These are phyloP conservation scores for Cygnus olor DNA, from an alignment of 2,797 vertebrate species.

Conservation along the genomic window DNA sequence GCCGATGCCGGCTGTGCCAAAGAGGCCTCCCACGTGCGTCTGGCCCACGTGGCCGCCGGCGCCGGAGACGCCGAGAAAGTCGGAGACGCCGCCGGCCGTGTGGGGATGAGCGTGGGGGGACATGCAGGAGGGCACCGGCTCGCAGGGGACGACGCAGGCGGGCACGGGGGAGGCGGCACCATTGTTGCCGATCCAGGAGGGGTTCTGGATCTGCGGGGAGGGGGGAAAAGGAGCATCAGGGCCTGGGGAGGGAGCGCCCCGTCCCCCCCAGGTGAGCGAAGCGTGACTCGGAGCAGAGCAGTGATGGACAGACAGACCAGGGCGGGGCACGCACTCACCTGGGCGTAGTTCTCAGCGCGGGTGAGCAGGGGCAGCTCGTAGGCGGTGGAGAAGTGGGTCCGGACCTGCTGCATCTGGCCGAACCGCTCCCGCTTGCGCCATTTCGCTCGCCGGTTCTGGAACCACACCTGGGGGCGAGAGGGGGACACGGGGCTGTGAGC, in stretches of 20 bases:
- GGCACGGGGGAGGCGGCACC: conserved; percentile 92
- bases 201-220: conserved; percentile 92
- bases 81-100: conserved; percentile 88
- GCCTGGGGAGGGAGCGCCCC: too few species aligned
- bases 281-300: neutral
- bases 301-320: accelerated
- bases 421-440: conserved; percentile 99
- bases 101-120: conserved; percentile 92
- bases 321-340: conserved; percentile 79
- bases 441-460: conserved; percentile 97
- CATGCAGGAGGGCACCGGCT: conserved; percentile 95
- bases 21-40: conserved; percentile 96
- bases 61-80: conserved; percentile 90
- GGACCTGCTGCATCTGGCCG: conserved; percentile 99
- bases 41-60: conserved; percentile 91
- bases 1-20: conserved; percentile 87
- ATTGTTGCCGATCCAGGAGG: conserved; percentile 93
- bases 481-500: neutral
- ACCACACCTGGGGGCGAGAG: conserved; percentile 90
- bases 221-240: neutral
- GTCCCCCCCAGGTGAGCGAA: neutral
- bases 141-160: conserved; percentile 95
- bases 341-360: conserved; percentile 96
- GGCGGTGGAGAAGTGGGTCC: conserved; percentile 95
- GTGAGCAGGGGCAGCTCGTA: conserved; percentile 96